These are phyloP conservation scores for Catajapyx aquilonaris DNA, from an alignment of 1,140 invertebrate genomes.

Conservation along the genomic window DNA sequence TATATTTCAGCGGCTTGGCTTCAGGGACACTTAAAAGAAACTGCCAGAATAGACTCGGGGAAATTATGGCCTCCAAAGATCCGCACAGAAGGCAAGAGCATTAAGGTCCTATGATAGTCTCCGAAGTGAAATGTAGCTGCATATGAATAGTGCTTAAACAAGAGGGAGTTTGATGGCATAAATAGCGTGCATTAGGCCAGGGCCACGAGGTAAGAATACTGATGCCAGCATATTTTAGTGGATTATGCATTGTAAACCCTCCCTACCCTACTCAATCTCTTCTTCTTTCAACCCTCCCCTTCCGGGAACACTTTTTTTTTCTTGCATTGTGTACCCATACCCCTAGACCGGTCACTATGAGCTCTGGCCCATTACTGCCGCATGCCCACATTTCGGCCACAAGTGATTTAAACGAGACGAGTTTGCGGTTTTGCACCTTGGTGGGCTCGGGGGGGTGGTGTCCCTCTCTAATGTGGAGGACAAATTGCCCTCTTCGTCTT, in stretches of 20 bases:
- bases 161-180: neutral
- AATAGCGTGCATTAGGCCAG: neutral
- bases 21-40: slow-evolving; percentile 1
- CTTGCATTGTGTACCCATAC: too few species aligned
- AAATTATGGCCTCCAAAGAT: slow-evolving; percentile 1
- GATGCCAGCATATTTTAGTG: neutral
- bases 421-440: too few species aligned
- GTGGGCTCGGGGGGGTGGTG: too few species aligned
- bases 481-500: too few species aligned
- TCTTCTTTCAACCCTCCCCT: neutral
- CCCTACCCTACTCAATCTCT: neutral
- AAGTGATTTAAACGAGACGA: too few species aligned
- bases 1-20: slow-evolving; percentile 1
- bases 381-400: too few species aligned
- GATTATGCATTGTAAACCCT: neutral
- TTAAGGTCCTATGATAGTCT: neutral
- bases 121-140: neutral
- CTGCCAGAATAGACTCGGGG: neutral
- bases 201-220: neutral
- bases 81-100: neutral
- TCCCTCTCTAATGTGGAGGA: too few species aligned
- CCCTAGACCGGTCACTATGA: too few species aligned
- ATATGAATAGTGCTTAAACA: neutral
- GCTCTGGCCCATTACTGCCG: too few species aligned
- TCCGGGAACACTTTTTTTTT: too few species aligned